phyloP scores from a whole-genome alignment of 2,888 invertebrate species.

The Eupithecia subfuscata region DNA sequence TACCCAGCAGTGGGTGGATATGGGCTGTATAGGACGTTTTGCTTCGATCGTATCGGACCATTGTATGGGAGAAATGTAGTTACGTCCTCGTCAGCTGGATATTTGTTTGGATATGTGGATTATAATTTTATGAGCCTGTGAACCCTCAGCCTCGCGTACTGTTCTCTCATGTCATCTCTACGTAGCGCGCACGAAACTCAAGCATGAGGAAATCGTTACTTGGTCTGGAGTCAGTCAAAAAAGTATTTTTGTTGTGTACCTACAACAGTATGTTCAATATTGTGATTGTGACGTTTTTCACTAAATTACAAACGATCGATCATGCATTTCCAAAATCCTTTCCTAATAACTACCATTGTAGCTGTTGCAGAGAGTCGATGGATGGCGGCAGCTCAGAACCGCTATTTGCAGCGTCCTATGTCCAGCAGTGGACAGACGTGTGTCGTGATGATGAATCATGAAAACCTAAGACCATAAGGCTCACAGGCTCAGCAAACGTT shows the following conservation, averaged over 20 bases:
- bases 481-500: background rate
- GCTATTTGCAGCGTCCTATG: no score
- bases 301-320: no score
- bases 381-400: no score
- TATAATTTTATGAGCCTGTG: background rate
- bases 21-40: background rate
- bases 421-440: no score
- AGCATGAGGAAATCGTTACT: background rate
- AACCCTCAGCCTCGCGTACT: background rate
- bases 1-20: slow-evolving; percentile 3
- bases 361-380: no score
- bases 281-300: no score
- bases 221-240: background rate
- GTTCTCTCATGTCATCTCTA: no score
- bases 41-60: background rate
- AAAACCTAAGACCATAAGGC: background rate
- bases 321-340: no score
- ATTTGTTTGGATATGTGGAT: background rate
- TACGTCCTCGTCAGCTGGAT: background rate
- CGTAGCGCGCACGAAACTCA: no score
- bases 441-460: no score
- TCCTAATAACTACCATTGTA: no score
- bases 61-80: background rate
- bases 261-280: no score
- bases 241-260: background rate